Percentiles rank a stretch among this genome's conserved stretches.
Evolutionary conservation across 2,797 vertebrate genomes (phyloP).

Genomic region (Denticeps clupeoides): DNA sequence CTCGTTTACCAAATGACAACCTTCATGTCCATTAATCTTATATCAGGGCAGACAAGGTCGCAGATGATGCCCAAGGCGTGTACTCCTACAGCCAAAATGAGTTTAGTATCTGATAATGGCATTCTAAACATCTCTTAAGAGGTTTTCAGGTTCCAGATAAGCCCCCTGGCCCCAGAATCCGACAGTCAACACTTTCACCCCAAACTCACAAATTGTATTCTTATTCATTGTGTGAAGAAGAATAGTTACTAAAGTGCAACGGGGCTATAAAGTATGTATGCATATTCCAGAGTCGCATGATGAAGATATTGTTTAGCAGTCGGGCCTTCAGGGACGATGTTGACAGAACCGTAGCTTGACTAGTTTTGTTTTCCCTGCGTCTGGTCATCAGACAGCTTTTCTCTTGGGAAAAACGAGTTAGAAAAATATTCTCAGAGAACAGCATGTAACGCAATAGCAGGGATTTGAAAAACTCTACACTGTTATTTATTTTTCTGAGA

Average conservation of each 20-base stretch:
- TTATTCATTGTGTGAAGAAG: too few species aligned
- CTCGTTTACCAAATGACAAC: conserved; percentile 30
- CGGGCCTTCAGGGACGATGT: too few species aligned
- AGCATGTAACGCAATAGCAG: conserved; percentile 14
- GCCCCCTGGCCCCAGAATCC: conserved; percentile 3
- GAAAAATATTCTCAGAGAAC: conserved; percentile 14
- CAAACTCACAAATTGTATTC: too few species aligned
- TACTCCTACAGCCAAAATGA: conserved; percentile 9
- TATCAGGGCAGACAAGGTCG: conserved; percentile 18
- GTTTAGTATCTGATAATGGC: conserved; percentile 6
- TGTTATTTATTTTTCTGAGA: conserved; percentile 35
- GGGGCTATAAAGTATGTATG: too few species aligned
- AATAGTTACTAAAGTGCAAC: too few species aligned
- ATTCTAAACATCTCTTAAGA: conserved; percentile 27
- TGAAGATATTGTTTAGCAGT: too few species aligned
- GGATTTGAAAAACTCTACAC: conserved; percentile 18
- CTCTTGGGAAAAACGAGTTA: conserved; percentile 9
- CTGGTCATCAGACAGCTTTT: background rate
- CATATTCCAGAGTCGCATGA: too few species aligned
- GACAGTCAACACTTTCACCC: conserved; percentile 17
- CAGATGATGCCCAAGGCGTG: conserved; percentile 27
- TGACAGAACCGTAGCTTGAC: background rate
- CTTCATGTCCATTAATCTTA: conserved; percentile 29
- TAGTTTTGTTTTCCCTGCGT: background rate
- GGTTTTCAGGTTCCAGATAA: conserved; percentile 15